Base-by-base conservation (phyloP, 2,888 invertebrate species). In the Gasteruption jaculator region DNA sequence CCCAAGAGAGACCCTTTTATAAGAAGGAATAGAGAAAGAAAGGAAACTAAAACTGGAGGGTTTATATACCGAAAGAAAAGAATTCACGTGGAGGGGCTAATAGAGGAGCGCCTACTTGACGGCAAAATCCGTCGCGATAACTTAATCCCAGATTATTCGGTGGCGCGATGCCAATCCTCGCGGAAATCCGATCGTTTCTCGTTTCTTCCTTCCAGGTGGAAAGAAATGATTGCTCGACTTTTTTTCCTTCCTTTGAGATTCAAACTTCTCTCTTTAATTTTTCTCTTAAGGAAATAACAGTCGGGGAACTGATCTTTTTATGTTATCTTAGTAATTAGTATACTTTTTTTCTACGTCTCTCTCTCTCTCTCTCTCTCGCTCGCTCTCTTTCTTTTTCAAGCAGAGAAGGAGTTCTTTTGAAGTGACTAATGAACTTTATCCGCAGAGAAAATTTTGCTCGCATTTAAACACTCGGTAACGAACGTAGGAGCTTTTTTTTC, bases 111-210 rank as follows among this genome's bases (percentile, higher is more conserved):
- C 49, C 54, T 61, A 61, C 62, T 63, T 62, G 62, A 63, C 62
- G 61, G 57, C 56, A 47, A 55, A 63, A 63, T 62, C 58, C 60
- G 54, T 54, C 53, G 57, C 60, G 59, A 64, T 62, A 63, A 56
- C 62, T 63, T 64, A 64, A 62, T 63, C 62, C 61, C 35, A 44
- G 51, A 54, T 54, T 54, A 48, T 34, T 31, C 36, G 37, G 47
- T 41, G 52, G 49, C 43, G 43, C 38, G 42, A 41, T n/a, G n/a
- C n/a, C n/a, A 49, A 52, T 53, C 51, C 53, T 43, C 41, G 45
- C 34, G 52, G 50, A 57, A 57, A 56, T 56, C 54, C 54, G 53
- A 57, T 56, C 56, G 54, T 46, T 40, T 41, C 35, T 34, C 30
- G 34, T 41, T 29, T 18, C 32, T 32, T 26, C 40, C 39, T 40